Evolutionary conservation across 1,140 invertebrate genomes (phyloP), one percentile per base, ranked within the genome.

Genomic region (Bactericera cockerelli): DNA sequence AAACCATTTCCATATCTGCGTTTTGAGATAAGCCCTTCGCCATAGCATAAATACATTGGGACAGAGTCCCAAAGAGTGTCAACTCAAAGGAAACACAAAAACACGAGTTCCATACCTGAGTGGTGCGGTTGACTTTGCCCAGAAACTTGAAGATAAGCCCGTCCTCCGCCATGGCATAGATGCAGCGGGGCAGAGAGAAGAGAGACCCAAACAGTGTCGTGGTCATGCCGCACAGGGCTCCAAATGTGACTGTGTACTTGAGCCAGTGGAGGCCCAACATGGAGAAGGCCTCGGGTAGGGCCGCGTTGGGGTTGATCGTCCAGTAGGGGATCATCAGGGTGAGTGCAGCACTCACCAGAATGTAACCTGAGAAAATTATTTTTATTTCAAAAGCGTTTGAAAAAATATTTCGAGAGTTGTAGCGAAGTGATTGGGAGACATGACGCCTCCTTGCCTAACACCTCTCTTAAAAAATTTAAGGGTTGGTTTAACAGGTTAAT

Each of bases 161-260:
- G 67, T 94, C 91, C 24, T 79, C 78, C 0, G 90, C 86, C 89
- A 95, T 93, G 1, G 89, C 81, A 65, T 93, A 93, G 68, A 91
- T 79, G 60, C 87, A 88, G 19, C 88, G 74, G 0, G 89, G 87
- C 8, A 93, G 70, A 0, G 87, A 83, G 67, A 89, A 94, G 1
- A 93, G 70, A 0, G 86, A 90, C 2, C 89, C 86, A 56, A 93
- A 79, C 0, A 93, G 72, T 0, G 87, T 89, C 0, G 85, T 87
- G 0, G 88, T 90, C 85, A 95, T 91, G 8, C 90, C 91, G 68
- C 87, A 87, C 1, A 94, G 74, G 0, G 91, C 89, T 8, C 91
- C 91, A 1, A 93, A 76, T 1, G 87, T 86, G 1, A 94, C 88
- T 0, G 87, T 77, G 66, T 89, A 89, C 72, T 89, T 90, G 0